phyloP scores from a whole-genome alignment of 2,113 vertebrate genomes.

The Calidris pygmaea region DNA sequence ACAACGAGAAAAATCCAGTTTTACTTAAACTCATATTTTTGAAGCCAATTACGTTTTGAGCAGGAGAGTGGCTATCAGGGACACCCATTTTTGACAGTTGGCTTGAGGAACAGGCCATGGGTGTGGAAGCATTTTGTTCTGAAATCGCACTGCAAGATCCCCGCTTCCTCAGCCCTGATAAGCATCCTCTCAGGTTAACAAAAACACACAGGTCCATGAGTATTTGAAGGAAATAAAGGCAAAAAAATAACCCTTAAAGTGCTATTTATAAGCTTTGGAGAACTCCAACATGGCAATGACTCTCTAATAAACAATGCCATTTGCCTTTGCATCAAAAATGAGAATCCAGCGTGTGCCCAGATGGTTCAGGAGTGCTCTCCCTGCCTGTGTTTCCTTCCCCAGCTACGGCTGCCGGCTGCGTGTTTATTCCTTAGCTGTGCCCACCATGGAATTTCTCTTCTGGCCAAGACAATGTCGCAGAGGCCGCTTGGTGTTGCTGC shows the following conservation, averaged over 20 bases:
- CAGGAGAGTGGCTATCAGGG: not conserved
- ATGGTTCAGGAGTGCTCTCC: not conserved
- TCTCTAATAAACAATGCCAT: not conserved
- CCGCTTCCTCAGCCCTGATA: not conserved
- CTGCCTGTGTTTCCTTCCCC: not conserved
- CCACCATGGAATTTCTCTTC: not conserved
- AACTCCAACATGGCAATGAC: not conserved
- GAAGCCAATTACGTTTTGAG: not conserved
- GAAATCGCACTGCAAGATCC: not conserved
- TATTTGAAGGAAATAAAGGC: not conserved
- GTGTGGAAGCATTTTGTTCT: accelerated
- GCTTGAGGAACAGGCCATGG: not conserved
- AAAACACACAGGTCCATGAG: not conserved
- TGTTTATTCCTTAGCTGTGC: not conserved
- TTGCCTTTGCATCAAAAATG: not conserved
- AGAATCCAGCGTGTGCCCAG: not conserved
- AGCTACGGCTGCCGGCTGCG: accelerated
- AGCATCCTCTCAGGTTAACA: not conserved
- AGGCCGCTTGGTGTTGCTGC: not conserved
- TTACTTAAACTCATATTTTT: not conserved
- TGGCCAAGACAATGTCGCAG: not conserved
- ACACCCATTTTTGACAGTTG: accelerated
- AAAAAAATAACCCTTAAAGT: not conserved
- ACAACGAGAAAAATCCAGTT: not conserved
- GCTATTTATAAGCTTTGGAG: not conserved